Conservation (phyloP, 2,888 invertebrate species). For the Stenolophus ochropezus region DNA sequence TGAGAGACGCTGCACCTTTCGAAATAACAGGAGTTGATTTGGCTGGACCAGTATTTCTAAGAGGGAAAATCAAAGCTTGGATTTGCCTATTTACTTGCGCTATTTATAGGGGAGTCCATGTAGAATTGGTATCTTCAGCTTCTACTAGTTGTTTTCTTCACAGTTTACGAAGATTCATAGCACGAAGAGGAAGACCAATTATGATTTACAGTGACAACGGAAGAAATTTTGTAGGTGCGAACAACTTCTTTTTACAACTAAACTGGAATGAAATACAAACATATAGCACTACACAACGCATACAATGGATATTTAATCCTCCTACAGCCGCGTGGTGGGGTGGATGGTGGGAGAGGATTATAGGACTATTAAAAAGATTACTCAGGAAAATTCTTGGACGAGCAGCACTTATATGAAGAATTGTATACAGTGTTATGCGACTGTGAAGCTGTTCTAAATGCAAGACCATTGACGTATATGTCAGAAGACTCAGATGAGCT, state of each 20-base stretch:
- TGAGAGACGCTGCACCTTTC: constrained; percentile 64
- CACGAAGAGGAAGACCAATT: constrained; percentile 63
- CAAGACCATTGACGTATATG: constrained; percentile 65
- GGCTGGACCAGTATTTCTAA: constrained; percentile 67
- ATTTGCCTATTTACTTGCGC: constrained; percentile 69
- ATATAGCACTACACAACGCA: constrained; percentile 53
- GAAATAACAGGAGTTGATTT: constrained; percentile 68
- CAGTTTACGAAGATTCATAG: constrained; percentile 62
- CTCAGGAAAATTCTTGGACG: constrained; percentile 67
- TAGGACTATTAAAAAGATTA: constrained; percentile 68
- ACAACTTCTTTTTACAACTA: no score
- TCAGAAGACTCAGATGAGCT: neutral
- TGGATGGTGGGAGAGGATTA: no score
- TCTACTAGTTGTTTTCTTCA: constrained; percentile 63
- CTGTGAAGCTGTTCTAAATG: constrained; percentile 62
- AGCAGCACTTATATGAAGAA: constrained; percentile 66
- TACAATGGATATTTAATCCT: constrained; percentile 67
- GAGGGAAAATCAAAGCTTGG: constrained; percentile 65
- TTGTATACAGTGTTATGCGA: constrained; percentile 65
- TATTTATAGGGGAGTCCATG: constrained; percentile 67
- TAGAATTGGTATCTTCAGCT: neutral
- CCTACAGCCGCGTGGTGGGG: constrained; percentile 70
- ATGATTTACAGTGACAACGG: constrained; percentile 63
- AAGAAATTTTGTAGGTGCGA: constrained; percentile 67
- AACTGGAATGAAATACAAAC: constrained; percentile 62